A percentile compares a stretch with the other conserved stretches of the same genome.
phyloP scores from a whole-genome alignment of 2,113 vertebrate species.

The Steatornis caripensis region DNA sequence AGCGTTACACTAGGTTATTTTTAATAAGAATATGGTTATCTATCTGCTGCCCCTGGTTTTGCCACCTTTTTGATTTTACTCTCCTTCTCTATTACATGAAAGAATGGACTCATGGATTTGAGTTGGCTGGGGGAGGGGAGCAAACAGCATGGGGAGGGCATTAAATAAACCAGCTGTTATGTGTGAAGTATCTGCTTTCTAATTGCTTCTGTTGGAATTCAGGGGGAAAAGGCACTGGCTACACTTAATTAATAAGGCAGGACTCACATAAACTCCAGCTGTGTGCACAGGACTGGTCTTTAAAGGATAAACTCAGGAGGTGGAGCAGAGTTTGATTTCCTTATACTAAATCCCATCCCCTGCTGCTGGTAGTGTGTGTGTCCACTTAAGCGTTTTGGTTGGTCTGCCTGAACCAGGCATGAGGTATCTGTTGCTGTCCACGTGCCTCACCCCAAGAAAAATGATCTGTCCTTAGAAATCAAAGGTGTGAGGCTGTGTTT shows the following conservation, averaged over 20 bases:
- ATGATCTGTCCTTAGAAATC: constrained; percentile 31
- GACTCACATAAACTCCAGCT: constrained; percentile 68
- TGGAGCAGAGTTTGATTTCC: constrained; percentile 47
- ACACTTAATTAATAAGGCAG: constrained; percentile 69
- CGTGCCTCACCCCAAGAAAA: background rate
- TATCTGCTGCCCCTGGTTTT: background rate
- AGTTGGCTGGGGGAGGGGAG: background rate
- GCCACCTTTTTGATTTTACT: constrained; percentile 4
- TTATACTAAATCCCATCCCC: constrained; percentile 34
- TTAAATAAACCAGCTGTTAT: constrained; percentile 57
- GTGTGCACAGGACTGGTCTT: constrained; percentile 63
- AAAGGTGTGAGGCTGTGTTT: constrained; percentile 21
- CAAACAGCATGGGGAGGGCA: background rate
- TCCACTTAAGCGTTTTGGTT: constrained; percentile 32
- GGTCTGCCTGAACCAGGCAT: constrained; percentile 32
- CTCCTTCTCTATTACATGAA: background rate
- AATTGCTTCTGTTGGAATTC: constrained; percentile 64
- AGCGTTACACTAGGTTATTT: background rate
- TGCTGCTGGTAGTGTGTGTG: constrained; percentile 33
- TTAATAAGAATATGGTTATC: background rate
- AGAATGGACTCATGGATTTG: too few relatives aligned
- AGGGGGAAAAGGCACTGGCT: background rate
- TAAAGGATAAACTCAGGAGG: constrained; percentile 50
- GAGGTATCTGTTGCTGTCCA: constrained; percentile 11
- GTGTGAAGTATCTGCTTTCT: constrained; percentile 63